Percentiles rank a stretch among this genome's conserved stretches.
Conservation (phyloP, 2,797 vertebrate genomes). For the Margarornis squamiger region DNA sequence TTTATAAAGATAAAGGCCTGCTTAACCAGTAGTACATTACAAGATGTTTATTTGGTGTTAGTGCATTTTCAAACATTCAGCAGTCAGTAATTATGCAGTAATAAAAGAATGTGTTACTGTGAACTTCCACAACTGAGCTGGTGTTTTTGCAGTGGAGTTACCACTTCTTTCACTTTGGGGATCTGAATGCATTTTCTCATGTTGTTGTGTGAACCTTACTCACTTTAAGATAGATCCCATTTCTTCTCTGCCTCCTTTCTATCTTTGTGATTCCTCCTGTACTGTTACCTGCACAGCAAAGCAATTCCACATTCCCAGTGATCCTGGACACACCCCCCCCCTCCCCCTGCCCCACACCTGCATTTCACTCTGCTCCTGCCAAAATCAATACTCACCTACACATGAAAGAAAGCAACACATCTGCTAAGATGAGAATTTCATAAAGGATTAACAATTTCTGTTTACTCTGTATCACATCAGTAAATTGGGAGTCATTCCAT, state of each 20-base stretch:
- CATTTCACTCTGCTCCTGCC: not conserved
- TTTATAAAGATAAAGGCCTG: not conserved
- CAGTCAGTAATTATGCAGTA: not conserved
- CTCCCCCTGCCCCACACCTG: too few relatives aligned
- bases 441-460: not conserved
- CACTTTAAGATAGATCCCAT: accelerated
- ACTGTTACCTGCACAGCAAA: not conserved
- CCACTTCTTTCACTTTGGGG: not conserved
- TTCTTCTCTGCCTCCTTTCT: not conserved
- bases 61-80: not conserved
- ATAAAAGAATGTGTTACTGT: not conserved
- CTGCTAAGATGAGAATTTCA: not conserved
- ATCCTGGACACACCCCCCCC: not conserved
- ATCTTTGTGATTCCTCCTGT: not conserved
- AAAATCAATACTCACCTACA: not conserved
- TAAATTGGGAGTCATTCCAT: not conserved
- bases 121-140: not conserved
- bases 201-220: not conserved
- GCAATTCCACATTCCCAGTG: not conserved
- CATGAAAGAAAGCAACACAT: not conserved
- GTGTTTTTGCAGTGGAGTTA: not conserved
- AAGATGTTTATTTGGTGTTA: not conserved
- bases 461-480: not conserved
- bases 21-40: not conserved
- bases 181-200: not conserved